These are phyloP conservation scores for Blera fallax DNA, from an alignment of 2,888 invertebrate species.

Conservation along the genomic window DNA sequence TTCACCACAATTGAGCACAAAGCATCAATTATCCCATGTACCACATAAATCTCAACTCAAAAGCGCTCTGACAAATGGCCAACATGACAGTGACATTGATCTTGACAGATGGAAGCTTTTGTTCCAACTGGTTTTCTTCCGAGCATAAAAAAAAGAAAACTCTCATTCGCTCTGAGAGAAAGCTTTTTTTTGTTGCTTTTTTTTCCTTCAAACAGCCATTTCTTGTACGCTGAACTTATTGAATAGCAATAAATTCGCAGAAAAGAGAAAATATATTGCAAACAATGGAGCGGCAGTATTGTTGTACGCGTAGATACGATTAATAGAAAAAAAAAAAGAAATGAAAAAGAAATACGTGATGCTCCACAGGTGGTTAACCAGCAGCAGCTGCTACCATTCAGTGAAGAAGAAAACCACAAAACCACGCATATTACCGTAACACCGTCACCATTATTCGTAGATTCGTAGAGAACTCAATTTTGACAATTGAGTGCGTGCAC, in stretches of 20 bases:
- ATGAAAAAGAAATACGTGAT: slow-evolving; percentile 41
- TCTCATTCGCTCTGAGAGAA: slow-evolving; percentile 23
- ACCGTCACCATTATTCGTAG: neutral
- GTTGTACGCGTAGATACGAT: too few relatives aligned
- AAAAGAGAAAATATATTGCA: slow-evolving; percentile 40
- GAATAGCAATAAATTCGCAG: neutral
- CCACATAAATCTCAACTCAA: neutral
- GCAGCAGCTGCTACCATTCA: neutral
- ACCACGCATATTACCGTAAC: neutral
- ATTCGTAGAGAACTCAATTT: neutral
- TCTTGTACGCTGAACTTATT: neutral
- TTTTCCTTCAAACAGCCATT: neutral
- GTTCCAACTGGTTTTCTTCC: neutral
- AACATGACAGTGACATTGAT: slow-evolving; percentile 43
- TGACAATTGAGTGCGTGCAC: slow-evolving; percentile 13
- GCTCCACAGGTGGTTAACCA: slow-evolving; percentile 36
- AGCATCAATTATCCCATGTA: neutral
- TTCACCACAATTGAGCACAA: neutral
- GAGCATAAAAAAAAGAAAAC: neutral
- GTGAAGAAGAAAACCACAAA: neutral
- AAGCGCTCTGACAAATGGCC: neutral
- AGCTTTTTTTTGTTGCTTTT: slow-evolving; percentile 26
- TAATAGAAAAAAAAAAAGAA: slow-evolving; percentile 9
- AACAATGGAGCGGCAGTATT: slow-evolving; percentile 5
- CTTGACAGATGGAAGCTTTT: slow-evolving; percentile 3